Base-by-base conservation (phyloP, 2,113 vertebrate species). In the Gallinago media region DNA sequence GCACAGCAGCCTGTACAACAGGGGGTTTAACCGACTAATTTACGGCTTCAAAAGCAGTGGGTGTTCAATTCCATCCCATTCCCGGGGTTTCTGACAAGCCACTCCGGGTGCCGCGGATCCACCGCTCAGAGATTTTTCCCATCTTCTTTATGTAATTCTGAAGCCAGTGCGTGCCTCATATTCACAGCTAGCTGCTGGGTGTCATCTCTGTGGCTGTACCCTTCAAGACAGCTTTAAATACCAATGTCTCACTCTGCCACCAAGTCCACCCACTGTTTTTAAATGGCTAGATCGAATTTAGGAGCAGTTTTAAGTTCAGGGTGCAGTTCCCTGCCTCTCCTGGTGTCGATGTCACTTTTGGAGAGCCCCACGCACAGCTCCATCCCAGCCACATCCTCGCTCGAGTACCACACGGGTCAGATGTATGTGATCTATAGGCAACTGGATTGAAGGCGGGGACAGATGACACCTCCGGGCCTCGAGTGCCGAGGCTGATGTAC, bases 171-270 rank as follows among this genome's bases (percentile, higher is more conserved):
- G 7, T 62, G 68, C 55, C 77, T 91, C 72, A 42, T 50, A n/a
- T 32, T 27, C 31, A 8, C 76, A 93, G 96, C 73, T 34, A 27
- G 2, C 58, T 77, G 84, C 89, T 82, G 89, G 36, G 81, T 88
- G 78, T 61, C 88, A 46, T 6, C 32, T 31, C 89, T 71, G 61
- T 7, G 55, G 88, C 72, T 77, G 72, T 18, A 73, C 44, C 92
- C 80, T n/a, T n/a, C 55, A 40, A 58, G 54, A 23, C 20, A 79
- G 73, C 89, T 83, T 87, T 92, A 96, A 97, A 96, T 87, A 71
- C 73, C 92, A 44, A 34, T 1, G 27, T 77, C 89, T 92, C 93
- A 29, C 87, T 92, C 87, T 62, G 50, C 72, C 86, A 92, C 72
- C 82, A 49, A 78, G 73, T 42, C 92, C 89, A 74, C 84, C 93